These are phyloP conservation scores for Cheirogaleus major DNA, from an alignment of 2,797 vertebrate species.

Conservation along the genomic window DNA sequence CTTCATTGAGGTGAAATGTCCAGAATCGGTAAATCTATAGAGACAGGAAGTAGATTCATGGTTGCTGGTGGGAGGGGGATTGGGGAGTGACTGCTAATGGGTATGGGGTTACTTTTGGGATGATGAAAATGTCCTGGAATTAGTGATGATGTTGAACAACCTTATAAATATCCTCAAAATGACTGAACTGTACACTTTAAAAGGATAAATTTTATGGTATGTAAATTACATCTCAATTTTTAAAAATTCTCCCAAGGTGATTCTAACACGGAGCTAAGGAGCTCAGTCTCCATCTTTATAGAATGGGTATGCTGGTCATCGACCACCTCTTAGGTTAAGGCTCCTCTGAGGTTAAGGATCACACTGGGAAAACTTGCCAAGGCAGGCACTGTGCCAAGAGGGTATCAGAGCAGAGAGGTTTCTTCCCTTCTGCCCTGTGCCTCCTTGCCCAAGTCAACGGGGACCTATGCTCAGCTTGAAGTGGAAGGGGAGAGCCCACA, in stretches of 20 bases:
- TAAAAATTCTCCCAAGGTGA: background rate
- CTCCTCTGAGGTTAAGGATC: background rate
- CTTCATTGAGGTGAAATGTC: background rate
- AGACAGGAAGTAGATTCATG: background rate
- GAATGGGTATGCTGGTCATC: background rate
- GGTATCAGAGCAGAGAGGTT: background rate
- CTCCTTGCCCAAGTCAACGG: background rate
- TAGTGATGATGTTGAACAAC: background rate
- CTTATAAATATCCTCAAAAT: background rate
- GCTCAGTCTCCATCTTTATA: background rate
- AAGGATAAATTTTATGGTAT: background rate
- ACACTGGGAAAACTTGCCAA: background rate
- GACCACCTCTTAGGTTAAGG: background rate
- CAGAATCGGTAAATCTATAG: background rate
- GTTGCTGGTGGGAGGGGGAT: rapidly evolving
- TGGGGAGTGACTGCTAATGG: background rate
- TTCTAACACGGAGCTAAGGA: background rate
- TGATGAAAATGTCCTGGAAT: background rate
- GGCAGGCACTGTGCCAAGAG: background rate
- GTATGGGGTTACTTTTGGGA: background rate
- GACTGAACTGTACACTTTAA: background rate
- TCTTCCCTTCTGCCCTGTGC: background rate
- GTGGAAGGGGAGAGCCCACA: background rate
- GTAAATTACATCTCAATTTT: background rate
- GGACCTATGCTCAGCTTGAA: background rate